Conservation (phyloP, 1,140 invertebrate species). For the Cydia splendana region DNA sequence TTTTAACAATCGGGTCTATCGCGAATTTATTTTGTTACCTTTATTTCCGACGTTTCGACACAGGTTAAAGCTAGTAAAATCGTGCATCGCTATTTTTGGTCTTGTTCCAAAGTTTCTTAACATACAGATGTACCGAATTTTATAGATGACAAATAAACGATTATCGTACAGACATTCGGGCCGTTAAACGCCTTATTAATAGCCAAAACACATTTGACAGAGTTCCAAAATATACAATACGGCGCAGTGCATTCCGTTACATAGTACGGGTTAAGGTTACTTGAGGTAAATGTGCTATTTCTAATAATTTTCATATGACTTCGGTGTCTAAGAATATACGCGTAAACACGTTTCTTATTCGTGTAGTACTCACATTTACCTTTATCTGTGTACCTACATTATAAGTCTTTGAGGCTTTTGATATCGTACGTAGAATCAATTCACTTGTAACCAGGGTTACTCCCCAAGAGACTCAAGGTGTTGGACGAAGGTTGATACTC, state of each 20-base stretch:
- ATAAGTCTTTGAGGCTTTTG: no score
- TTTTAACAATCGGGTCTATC: no score
- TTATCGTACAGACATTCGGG: neutral
- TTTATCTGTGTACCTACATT: no score
- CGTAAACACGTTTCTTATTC: no score
- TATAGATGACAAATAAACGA: neutral
- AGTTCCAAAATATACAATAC: constrained; percentile 12
- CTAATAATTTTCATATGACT: neutral
- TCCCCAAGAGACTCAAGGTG: no score
- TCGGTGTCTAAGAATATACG: neutral
- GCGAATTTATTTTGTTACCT: no score
- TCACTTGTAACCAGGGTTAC: no score
- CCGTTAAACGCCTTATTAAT: constrained; percentile 15
- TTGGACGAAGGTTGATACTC: no score
- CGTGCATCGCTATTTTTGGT: neutral
- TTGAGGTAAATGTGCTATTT: constrained; percentile 6
- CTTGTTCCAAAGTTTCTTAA: neutral
- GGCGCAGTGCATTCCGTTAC: neutral
- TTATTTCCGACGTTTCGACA: no score
- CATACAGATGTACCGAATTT: neutral
- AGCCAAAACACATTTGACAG: constrained; percentile 1
- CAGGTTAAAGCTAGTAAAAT: neutral
- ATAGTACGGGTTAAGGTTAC: neutral
- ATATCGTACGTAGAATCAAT: no score
- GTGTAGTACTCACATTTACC: no score